A percentile compares a stretch with the other conserved stretches of the same genome.
These are phyloP conservation scores for Apis mellifera DNA, from an alignment of 1,140 invertebrate species.

Conservation along the genomic window DNA sequence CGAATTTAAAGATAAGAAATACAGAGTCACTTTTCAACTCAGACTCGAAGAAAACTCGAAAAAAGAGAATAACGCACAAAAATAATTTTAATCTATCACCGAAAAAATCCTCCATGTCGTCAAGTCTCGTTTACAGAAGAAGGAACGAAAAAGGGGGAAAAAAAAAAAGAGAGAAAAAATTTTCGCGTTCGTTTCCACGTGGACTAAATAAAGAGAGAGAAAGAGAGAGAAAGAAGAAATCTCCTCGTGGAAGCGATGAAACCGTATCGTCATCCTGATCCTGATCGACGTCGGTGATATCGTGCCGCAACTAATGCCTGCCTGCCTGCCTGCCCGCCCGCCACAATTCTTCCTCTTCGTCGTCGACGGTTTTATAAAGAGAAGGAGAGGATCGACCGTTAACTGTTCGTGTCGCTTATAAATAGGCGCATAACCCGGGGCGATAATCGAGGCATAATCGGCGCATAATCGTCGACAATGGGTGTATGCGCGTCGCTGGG, in stretches of 20 bases:
- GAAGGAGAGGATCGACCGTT: conserved; percentile 19
- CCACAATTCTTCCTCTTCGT: not conserved
- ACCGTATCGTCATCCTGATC: conserved; percentile 7
- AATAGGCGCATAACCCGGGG: conserved; percentile 27
- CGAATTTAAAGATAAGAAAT: not conserved
- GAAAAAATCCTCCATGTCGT: not conserved
- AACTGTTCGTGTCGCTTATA: conserved; percentile 38
- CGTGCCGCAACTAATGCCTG: conserved; percentile 6
- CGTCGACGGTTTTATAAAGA: not conserved
- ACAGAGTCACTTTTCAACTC: not conserved
- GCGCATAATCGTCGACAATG: conserved; percentile 53
- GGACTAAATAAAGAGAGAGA: not conserved
- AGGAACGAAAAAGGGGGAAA: not conserved
- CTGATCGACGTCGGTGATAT: conserved; percentile 4
- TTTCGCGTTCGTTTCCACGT: not conserved
- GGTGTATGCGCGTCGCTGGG: conserved; percentile 59
- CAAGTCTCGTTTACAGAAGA: not conserved
- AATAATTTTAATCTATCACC: not conserved
- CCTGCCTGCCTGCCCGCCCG: conserved; percentile 5
- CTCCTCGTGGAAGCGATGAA: not conserved
- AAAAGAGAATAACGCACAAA: not conserved
- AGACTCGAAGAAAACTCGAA: too few species aligned
- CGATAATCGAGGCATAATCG: conserved; percentile 55
- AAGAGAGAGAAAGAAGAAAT: not conserved
- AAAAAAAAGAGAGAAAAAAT: not conserved